Conservation (phyloP, 2,797 vertebrate genomes). For the Passerculus sandwichensis region DNA sequence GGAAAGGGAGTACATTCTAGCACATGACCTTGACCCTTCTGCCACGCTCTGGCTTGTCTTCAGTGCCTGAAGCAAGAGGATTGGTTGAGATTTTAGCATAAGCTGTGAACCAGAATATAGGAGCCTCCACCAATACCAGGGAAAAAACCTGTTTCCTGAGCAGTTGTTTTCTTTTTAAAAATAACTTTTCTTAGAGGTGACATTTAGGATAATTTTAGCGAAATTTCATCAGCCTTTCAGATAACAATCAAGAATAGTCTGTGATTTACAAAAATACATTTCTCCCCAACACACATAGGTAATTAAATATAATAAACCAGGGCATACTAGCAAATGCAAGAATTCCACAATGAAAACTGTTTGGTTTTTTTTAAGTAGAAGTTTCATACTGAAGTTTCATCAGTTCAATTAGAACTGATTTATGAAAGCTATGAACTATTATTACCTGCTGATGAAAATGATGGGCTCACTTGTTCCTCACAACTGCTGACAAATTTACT, state of each 20-base stretch:
- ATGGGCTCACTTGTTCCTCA: not conserved
- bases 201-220: not conserved
- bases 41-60: not conserved
- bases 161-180: slow-evolving; percentile 1
- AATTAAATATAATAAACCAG: not conserved
- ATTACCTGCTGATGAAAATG: not conserved
- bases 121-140: not conserved
- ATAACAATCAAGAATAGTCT: not conserved
- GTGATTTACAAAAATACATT: not conserved
- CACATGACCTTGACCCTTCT: slow-evolving; percentile 40
- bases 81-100: not conserved
- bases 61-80: not conserved
- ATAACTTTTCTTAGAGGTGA: not conserved
- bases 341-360: not conserved
- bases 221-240: not conserved
- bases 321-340: not conserved
- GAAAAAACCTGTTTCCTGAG: not conserved
- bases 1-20: not conserved
- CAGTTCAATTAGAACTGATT: not conserved
- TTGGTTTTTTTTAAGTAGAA: not conserved
- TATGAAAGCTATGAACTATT: not conserved
- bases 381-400: not conserved
- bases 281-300: not conserved
- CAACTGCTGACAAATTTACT: not conserved
- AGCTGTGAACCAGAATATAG: not conserved